These are phyloP conservation scores for Callionymus lyra DNA, from an alignment of 2,113 vertebrate genomes.

Conservation along the genomic window DNA sequence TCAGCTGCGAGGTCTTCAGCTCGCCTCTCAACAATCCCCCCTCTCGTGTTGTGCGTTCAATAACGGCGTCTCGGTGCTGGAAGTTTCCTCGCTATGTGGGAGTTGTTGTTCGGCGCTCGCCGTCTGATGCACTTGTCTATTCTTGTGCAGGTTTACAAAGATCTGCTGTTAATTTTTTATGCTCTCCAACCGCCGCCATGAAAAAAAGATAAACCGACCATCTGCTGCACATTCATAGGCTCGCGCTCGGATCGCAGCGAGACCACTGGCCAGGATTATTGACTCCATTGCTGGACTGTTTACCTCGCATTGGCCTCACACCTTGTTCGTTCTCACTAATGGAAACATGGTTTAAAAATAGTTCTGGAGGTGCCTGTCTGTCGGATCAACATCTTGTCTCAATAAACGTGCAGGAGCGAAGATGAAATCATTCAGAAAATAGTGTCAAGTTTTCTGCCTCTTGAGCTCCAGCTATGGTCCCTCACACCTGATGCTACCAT, in stretches of 20 bases:
- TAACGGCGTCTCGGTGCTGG: conserved; percentile 14
- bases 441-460: too few species aligned
- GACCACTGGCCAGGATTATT: background rate
- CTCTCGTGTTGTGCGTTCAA: background rate
- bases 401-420: too few species aligned
- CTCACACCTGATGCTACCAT: too few species aligned
- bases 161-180: conserved; percentile 7
- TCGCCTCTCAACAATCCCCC: conserved; percentile 1
- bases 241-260: background rate
- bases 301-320: too few species aligned
- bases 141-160: conserved; percentile 8
- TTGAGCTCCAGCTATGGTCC: too few species aligned
- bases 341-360: too few species aligned
- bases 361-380: too few species aligned
- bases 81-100: conserved; percentile 6
- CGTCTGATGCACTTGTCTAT: conserved; percentile 9
- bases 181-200: background rate
- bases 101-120: conserved; percentile 1
- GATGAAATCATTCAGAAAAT: too few species aligned
- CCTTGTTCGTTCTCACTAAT: too few species aligned
- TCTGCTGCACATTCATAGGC: background rate
- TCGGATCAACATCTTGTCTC: too few species aligned
- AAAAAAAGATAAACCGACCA: conserved; percentile 6
- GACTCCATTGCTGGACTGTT: too few species aligned
- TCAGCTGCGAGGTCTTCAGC: background rate